Base-by-base conservation (phyloP, 2,888 invertebrate species). In the Isotomurus palustris region DNA sequence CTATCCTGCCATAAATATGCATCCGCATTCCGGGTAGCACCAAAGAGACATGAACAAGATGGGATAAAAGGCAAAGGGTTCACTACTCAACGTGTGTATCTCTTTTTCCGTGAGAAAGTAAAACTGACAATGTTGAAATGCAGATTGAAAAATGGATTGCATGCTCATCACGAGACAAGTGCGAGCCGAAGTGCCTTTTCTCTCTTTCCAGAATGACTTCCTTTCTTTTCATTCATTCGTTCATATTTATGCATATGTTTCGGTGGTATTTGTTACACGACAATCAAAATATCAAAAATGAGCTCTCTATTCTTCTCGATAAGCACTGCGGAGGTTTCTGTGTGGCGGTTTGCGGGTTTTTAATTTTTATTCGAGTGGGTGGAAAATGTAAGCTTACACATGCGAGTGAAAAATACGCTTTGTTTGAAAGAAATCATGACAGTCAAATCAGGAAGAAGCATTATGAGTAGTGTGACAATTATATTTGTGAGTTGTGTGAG, bases 71-170 rank as follows among this genome's bases (percentile, higher is more conserved):
- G 21, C 45, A n/a, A 21, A 21, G 35, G 48, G 35, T 32, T 17
- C 32, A 41, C 45, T 19, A 8, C n/a, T 32, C 32, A n/a, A n/a
- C n/a, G n/a, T n/a, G n/a, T n/a, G 32, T 38, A 38, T 38, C 38
- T 35, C 35, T 41, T 36, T 27, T 48, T 40, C 47, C 63, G 63
- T 63, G 63, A 63, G 63, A 63, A 63, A 63, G 52, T 51, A 45
- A 45, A n/a, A 35, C 53, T 24, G 45, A 53, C 28, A 47, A 53
- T 56, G 47, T 35, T 52, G 48, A 57, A 61, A 61, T 58, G 47
- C 45, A 56, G 50, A 24, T 41, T 24, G 22, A 22, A 44, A 40
- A 53, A 41, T 43, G 32, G 40, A 49, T 49, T 47, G 38, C 38
- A 48, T 55, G 41, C 48, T 19, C n/a, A 19, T 5, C 21, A n/a